Evolutionary conservation across 2,113 vertebrate genomes (phyloP), one percentile per base, ranked within the genome.

Genomic region (Pimephales promelas): DNA sequence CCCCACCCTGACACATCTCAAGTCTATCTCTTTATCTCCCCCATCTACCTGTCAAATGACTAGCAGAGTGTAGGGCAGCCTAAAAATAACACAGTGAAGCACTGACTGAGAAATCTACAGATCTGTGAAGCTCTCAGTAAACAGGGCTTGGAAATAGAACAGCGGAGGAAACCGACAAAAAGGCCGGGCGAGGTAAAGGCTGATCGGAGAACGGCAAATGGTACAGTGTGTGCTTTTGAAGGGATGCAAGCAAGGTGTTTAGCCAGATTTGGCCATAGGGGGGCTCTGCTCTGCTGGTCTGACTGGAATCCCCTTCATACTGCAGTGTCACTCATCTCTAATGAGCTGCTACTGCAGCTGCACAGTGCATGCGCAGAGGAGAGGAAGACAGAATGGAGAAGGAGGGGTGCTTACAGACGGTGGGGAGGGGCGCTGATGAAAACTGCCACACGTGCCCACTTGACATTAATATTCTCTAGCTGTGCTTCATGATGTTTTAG

Each of bases 251-350:
- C 45, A 76, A 20, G n/a, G 54, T 62, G 81, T 68, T 26, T 8
- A 56, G 43, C 72, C 75, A 36, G 22, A 11, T 73, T 22, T 61
- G 61, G 14, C 92, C 90, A 90, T 85, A 72, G 86, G 90, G 90
- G 81, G 91, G 87, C 91, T 72, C 78, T 82, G 73, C 85, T 88
- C 49, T 26, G 47, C 68, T 82, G 68, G 56, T 84, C 82, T 76
- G 59, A 11, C 52, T 70, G 56, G 49, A 81, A 79, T 79, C 72
- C 79, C 73, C 79, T 70, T 90, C 68, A 89, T 84, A 89, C 88
- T 88, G 91, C 92, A 90, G 90, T 88, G 90, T 89, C 90, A 90
- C 84, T 85, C 80, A 86, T 81, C 86, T 89, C 77, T 87, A 85
- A 90, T 64, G 86, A 82, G 75, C 31, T 88, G 84, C 84, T 80